These are phyloP conservation scores for Syngnathus typhle DNA, from an alignment of 2,113 vertebrate species.

Conservation along the genomic window DNA sequence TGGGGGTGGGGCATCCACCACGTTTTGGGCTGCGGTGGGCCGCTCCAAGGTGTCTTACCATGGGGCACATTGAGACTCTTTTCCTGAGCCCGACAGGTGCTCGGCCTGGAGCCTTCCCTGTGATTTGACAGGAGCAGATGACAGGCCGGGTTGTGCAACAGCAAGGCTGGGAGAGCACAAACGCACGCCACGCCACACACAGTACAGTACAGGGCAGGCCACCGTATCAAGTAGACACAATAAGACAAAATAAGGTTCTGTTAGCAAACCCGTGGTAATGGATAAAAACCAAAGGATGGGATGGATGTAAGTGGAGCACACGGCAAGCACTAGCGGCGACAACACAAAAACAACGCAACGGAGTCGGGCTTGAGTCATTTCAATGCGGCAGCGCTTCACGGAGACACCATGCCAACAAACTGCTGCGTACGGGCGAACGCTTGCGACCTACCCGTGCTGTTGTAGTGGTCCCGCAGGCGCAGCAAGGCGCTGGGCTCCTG, in stretches of 20 bases:
- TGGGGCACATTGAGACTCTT: conserved; percentile 75
- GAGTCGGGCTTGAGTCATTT: conserved; percentile 50
- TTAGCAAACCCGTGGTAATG: conserved; percentile 47
- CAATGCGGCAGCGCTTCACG: conserved; percentile 40
- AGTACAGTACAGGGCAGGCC: conserved; percentile 32
- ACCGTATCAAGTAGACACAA: conserved; percentile 30
- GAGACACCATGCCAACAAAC: conserved; percentile 42
- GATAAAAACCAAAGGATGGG: conserved; percentile 19
- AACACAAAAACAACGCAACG: conserved; percentile 36
- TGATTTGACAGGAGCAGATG: conserved; percentile 86
- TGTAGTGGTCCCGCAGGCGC: conserved; percentile 72
- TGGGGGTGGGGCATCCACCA: not conserved
- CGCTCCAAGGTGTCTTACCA: conserved; percentile 70
- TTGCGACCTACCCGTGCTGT: conserved; percentile 73
- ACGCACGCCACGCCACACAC: conserved; percentile 21
- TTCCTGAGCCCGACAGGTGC: conserved; percentile 66
- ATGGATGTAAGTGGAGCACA: conserved; percentile 29
- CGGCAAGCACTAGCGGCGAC: conserved; percentile 52
- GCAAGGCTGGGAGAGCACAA: conserved; percentile 75
- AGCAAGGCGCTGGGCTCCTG: conserved; percentile 82
- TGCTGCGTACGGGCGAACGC: not conserved
- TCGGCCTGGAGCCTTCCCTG: conserved; percentile 72
- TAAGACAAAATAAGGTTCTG: conserved; percentile 32
- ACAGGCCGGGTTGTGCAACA: conserved; percentile 93
- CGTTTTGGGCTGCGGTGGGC: conserved; percentile 9